Evolutionary conservation across 2,113 vertebrate species (phyloP), one percentile per base, ranked within the genome.

Genomic region (Tursiops truncatus): DNA sequence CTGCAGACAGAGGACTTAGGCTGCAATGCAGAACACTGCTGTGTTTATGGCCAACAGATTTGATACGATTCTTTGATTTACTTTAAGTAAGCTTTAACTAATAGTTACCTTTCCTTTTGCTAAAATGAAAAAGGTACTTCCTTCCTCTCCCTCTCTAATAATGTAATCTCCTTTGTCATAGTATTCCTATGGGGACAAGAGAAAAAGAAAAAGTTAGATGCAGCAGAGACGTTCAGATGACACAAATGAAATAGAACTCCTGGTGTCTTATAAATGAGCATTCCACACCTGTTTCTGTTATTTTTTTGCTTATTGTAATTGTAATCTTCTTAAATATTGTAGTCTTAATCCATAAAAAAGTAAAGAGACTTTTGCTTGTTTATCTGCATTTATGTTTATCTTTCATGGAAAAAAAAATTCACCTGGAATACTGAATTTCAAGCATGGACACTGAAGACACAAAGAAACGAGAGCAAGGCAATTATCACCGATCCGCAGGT

Each of bases 71-170:
- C 44, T n/a, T 53, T 17, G 1, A 62, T 58, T 73, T 23, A 90
- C 47, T 90, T 50, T 36, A 92, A 79, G 8, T 60, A 65, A 83
- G 23, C 1, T 62, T 92, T 47, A 50, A 65, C 82, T 92, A 76
- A 82, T 89, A 96, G 44, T 98, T 98, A 99, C 99, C 99, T 99
- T 99, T 98, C 99, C 99, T 99, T 99, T 99, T 81, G 99, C 99
- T 98, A 99, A 99, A 84, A 99, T 99, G 97, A 99, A 99, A 98
- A 99, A 99, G 2, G 99, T 99, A 92, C 99, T 99, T 86, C 99
- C 99, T 97, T 99, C 99, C 95, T 99, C 99, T 25, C 99, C 99
- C 96, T 99, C 99, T 89, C 99, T 99, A 87, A 99, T 99, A 89
- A 99, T 99, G 50, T 99, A 99, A 97, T 99, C 99, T n/a, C 99